Evolutionary conservation across 2,888 invertebrate species (phyloP).

Genomic region (Panzeria rudis): DNA sequence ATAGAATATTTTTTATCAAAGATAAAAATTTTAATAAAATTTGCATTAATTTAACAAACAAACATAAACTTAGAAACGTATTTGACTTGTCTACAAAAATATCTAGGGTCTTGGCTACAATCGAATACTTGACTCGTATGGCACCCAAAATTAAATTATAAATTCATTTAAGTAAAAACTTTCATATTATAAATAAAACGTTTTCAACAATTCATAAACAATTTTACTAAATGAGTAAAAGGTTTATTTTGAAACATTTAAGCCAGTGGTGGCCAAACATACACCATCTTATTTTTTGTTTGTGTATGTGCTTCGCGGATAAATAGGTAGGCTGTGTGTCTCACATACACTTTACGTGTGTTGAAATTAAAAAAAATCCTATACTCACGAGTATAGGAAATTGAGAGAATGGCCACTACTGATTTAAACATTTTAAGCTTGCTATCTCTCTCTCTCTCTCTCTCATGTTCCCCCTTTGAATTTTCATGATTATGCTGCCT

Average conservation of each 20-base stretch:
- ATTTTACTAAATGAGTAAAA: not conserved
- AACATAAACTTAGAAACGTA: not conserved
- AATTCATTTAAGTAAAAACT: not conserved
- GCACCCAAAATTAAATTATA: not conserved
- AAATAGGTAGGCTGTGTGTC: too few relatives aligned
- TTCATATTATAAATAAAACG: not conserved
- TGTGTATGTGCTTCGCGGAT: too few relatives aligned
- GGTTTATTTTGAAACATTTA: not conserved
- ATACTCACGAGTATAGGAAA: too few relatives aligned
- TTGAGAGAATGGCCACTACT: too few relatives aligned
- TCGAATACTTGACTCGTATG: too few relatives aligned
- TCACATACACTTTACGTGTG: too few relatives aligned
- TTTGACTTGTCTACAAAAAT: not conserved
- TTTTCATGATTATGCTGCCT: not conserved
- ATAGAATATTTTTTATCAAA: not conserved
- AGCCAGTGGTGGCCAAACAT: too few relatives aligned
- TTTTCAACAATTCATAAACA: slow-evolving; percentile 1
- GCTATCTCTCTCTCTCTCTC: not conserved
- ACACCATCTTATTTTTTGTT: too few relatives aligned
- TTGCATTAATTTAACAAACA: not conserved
- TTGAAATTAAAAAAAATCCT: too few relatives aligned
- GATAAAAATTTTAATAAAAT: not conserved
- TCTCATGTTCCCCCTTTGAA: not conserved
- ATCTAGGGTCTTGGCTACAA: not conserved
- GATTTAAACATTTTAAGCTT: too few relatives aligned